Evolutionary conservation across 53 echinoderm and acorn worm genomes (phyloP), one percentile per base, ranked within the genome.

Genomic region (Paelopatides confundens): DNA sequence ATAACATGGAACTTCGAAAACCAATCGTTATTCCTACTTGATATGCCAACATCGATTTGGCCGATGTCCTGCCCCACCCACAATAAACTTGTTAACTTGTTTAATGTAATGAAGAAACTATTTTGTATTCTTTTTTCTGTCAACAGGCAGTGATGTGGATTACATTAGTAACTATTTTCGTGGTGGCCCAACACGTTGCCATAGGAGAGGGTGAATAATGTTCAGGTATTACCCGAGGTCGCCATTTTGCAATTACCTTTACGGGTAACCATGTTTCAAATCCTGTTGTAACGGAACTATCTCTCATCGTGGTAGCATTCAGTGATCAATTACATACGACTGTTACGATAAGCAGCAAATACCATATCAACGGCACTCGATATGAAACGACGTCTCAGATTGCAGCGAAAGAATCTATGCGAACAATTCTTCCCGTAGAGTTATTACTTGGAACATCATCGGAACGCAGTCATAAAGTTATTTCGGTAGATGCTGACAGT

Each of bases 401-500:
- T 15, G 29, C 7, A 13, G 50, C 27, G 6, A 48, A 29, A 29
- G 29, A 10, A 77, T 77, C 77, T 13, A 9, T n/a, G 2, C 77
- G 46, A 17, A 13, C 31, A 31, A 27, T 10, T 17, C 10, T 77
- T 27, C 77, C 77, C 30, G 1, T 10, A n/a, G 77, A 77, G 2
- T 29, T 77, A 0, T 7, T 77, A 4, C 77, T 77, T 26, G 77
- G 49, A 8, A 18, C 17, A 9, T 12, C 11, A 12, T 48, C 77
- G 14, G 77, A 77, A 28, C 50, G 49, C 47, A 86, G 85, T 64
- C 49, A 71, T 2, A 92, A 86, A 86, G 82, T 38, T 12, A 58
- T 92, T 14, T 69, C 86, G 12, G 37, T 92, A 14, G 21, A 68
- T 31, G 93, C 93, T 28, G 28, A 77, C 27, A 85, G 63, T 66